These are phyloP conservation scores for Frankliniella intonsa DNA, from an alignment of 2,888 invertebrate species.

Conservation along the genomic window DNA sequence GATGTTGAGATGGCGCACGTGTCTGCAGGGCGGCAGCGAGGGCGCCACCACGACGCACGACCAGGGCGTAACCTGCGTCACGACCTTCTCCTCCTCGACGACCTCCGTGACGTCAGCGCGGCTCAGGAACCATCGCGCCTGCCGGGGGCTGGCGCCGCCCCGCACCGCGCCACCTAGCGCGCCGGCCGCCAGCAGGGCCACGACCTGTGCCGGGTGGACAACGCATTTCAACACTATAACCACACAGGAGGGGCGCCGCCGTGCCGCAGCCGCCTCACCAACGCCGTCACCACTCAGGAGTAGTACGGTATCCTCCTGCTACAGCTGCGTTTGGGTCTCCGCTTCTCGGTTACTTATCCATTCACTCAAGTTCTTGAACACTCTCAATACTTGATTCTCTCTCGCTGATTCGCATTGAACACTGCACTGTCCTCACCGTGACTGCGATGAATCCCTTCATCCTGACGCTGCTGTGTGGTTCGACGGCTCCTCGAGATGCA, in stretches of 20 bases:
- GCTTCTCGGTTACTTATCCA: too few species aligned
- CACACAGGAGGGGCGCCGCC: not conserved
- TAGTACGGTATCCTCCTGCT: not conserved
- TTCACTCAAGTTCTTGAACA: too few species aligned
- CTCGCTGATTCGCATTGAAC: not conserved
- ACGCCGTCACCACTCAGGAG: not conserved
- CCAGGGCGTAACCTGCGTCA: slow-evolving; percentile 45
- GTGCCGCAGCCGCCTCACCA: not conserved
- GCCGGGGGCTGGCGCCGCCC: not conserved
- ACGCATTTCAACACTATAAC: not conserved
- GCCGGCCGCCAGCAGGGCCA: not conserved
- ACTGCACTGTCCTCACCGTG: not conserved
- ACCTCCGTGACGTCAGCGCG: slow-evolving; percentile 41
- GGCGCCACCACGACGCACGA: slow-evolving; percentile 46
- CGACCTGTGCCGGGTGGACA: not conserved
- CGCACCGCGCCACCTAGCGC: not conserved
- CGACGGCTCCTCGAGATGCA: not conserved
- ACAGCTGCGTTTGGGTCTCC: not conserved
- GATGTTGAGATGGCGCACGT: slow-evolving; percentile 42
- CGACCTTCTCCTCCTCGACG: slow-evolving; percentile 41
- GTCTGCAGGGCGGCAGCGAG: slow-evolving; percentile 46
- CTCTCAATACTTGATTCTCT: too few species aligned
- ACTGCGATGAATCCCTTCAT: not conserved
- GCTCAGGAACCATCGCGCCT: slow-evolving; percentile 19
- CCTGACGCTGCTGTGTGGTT: not conserved